phyloP scores from a whole-genome alignment of 2,888 invertebrate genomes.

The Leucophora obtusa region DNA sequence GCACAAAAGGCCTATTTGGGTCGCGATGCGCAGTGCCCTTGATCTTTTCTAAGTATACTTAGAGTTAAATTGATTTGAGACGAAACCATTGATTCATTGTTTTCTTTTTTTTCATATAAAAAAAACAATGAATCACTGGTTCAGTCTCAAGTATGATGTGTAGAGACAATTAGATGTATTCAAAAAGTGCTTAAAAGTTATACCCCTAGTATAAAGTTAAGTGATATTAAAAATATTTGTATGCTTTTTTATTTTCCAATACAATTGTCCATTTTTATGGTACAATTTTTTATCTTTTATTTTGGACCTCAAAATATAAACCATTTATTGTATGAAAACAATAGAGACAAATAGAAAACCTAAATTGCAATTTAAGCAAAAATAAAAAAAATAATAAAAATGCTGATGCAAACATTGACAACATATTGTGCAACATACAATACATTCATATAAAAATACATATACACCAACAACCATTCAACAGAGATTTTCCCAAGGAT shows the following conservation, averaged over 20 bases:
- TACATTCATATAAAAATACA: conserved; percentile 5
- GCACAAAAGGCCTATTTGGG: too few relatives aligned
- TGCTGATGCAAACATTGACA: conserved; percentile 58
- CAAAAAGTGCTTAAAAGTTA: too few relatives aligned
- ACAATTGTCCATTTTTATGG: conserved; percentile 51
- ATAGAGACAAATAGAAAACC: conserved; percentile 45
- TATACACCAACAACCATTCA: conserved; percentile 17
- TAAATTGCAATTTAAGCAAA: conserved; percentile 62
- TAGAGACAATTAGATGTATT: too few relatives aligned
- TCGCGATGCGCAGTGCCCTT: too few relatives aligned
- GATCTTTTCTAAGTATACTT: too few relatives aligned
- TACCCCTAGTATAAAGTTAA: too few relatives aligned
- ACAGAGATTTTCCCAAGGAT: conserved; percentile 34
- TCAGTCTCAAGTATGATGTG: too few relatives aligned
- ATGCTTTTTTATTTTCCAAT: conserved; percentile 25
- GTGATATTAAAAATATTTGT: too few relatives aligned
- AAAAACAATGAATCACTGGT: too few relatives aligned
- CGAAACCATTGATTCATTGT: too few relatives aligned
- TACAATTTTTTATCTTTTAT: conserved; percentile 45
- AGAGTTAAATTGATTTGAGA: too few relatives aligned
- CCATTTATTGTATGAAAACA: conserved; percentile 61
- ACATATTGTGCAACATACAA: conserved; percentile 41
- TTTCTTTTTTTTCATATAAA: too few relatives aligned
- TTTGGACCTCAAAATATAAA: conserved; percentile 47
- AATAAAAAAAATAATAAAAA: conserved; percentile 33